These are phyloP conservation scores for Castor canadensis DNA, from an alignment of 2,113 vertebrate genomes.

Conservation along the genomic window DNA sequence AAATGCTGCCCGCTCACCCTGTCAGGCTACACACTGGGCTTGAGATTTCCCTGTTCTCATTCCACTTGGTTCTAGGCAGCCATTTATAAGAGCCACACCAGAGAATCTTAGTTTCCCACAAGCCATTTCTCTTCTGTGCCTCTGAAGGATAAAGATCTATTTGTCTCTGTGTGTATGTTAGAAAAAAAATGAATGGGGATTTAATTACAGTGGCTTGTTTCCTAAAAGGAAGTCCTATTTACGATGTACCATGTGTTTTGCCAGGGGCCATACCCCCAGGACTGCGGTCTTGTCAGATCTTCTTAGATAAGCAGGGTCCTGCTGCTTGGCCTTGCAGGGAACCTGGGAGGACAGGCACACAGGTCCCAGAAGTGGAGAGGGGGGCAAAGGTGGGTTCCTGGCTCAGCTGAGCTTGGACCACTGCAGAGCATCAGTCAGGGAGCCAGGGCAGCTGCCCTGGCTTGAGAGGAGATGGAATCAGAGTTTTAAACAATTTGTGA, in stretches of 20 bases:
- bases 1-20: fast-evolving
- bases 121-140: constrained; percentile 56
- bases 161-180: constrained; percentile 73
- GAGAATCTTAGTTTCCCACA: constrained; percentile 42
- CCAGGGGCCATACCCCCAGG: constrained; percentile 64
- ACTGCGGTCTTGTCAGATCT: constrained; percentile 64
- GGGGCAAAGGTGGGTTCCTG: background rate
- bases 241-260: constrained; percentile 70
- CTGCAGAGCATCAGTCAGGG: background rate
- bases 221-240: constrained; percentile 80
- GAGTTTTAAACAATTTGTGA: constrained; percentile 55
- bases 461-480: background rate
- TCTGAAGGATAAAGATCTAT: constrained; percentile 75
- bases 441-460: background rate
- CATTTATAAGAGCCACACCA: constrained; percentile 28
- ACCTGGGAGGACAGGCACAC: background rate
- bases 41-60: background rate
- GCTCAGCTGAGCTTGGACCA: background rate
- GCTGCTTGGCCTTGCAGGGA: background rate
- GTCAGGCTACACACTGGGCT: background rate
- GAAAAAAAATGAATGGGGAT: constrained; percentile 74
- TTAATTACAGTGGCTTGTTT: constrained; percentile 77
- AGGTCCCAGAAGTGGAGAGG: constrained; percentile 39
- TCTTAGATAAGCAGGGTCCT: constrained; percentile 65
- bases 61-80: constrained; percentile 11